Percentiles rank a stretch among this genome's conserved stretches.
These are phyloP conservation scores for Phytoseiulus persimilis DNA, from an alignment of 2,888 invertebrate genomes.

Conservation along the genomic window DNA sequence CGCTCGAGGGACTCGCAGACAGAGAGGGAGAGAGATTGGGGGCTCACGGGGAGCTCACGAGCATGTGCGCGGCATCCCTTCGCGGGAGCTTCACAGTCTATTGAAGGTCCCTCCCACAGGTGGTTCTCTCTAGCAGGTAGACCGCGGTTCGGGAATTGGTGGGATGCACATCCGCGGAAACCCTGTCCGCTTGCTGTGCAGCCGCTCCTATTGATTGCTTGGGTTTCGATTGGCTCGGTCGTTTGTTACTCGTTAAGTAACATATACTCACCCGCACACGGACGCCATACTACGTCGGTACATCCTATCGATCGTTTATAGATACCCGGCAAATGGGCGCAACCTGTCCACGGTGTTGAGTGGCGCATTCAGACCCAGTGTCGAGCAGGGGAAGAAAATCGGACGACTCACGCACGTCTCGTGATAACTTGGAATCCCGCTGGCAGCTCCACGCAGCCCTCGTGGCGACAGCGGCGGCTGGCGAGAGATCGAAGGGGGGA, in stretches of 20 bases:
- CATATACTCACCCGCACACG: not conserved
- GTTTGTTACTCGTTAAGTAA: not conserved
- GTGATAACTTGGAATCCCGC: not conserved
- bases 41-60: no score
- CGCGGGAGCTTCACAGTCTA: no score
- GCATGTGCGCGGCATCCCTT: no score
- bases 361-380: not conserved
- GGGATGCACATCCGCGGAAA: not conserved
- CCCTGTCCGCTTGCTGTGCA: not conserved
- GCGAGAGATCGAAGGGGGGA: no score
- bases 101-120: no score
- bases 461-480: not conserved
- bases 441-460: no score
- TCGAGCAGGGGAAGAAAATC: not conserved
- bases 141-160: no score
- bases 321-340: not conserved
- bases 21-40: no score
- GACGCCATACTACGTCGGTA: not conserved
- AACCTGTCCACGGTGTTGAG: not conserved
- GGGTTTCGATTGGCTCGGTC: not conserved
- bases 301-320: not conserved
- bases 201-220: not conserved
- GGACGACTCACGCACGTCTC: not conserved
- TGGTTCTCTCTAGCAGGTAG: no score
- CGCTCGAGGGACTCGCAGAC: no score